Conservation (phyloP, 2,888 invertebrate species). For the Euphydryas editha region DNA sequence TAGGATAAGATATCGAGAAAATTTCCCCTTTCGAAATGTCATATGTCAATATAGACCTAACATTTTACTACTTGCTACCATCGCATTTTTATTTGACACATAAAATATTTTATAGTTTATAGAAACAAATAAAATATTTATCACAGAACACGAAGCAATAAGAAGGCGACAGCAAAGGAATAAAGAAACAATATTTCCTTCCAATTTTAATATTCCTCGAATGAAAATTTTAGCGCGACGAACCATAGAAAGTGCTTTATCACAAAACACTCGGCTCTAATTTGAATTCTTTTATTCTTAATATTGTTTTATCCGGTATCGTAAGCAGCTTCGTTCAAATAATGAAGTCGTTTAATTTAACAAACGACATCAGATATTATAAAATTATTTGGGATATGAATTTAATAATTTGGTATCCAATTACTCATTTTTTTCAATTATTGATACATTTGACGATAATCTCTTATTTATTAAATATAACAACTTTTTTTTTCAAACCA, state of each 20-base stretch:
- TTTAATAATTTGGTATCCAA: too few relatives aligned
- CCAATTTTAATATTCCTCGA: conserved; percentile 29
- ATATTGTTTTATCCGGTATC: not conserved
- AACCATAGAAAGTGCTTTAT: conserved; percentile 25
- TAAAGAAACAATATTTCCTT: conserved; percentile 31
- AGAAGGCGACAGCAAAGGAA: conserved; percentile 12
- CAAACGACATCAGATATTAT: too few relatives aligned
- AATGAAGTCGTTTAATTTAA: too few relatives aligned
- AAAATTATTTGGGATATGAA: too few relatives aligned
- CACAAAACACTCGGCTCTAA: not conserved
- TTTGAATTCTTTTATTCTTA: not conserved
- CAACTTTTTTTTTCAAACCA: too few relatives aligned
- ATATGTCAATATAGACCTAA: conserved; percentile 15
- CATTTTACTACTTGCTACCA: conserved; percentile 25
- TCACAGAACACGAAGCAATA: conserved; percentile 7
- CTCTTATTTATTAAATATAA: too few relatives aligned
- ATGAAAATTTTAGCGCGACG: conserved; percentile 29
- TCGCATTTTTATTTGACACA: conserved; percentile 20
- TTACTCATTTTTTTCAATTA: too few relatives aligned
- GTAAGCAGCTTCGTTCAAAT: not conserved
- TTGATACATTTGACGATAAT: too few relatives aligned
- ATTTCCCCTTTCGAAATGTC: conserved; percentile 8
- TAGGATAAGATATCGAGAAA: not conserved
- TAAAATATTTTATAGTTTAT: conserved; percentile 32
- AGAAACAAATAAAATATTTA: conserved; percentile 28